Evolutionary conservation across 2,797 vertebrate species (phyloP).

Genomic region (Phalanger gymnotis): DNA sequence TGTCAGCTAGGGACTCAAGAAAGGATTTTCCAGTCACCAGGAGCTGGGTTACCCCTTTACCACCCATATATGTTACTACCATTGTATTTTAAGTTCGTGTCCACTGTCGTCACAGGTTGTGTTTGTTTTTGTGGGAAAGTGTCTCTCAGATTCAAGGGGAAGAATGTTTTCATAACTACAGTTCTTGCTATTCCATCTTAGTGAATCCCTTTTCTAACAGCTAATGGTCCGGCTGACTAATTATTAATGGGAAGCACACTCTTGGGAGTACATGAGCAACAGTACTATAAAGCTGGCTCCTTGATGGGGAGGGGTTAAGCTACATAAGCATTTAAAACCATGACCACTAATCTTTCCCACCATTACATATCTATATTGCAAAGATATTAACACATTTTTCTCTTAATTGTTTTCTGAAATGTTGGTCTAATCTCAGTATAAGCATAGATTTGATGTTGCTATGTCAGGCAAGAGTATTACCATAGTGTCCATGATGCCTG

Average conservation of each 20-base stretch:
- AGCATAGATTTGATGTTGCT: slow-evolving; percentile 54
- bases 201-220: background rate
- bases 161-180: background rate
- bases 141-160: background rate
- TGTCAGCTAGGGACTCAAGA: background rate
- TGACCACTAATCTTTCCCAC: slow-evolving; percentile 41
- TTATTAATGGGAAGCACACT: background rate
- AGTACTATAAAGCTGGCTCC: background rate
- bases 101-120: background rate
- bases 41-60: background rate
- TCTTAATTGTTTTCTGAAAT: slow-evolving; percentile 60
- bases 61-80: background rate
- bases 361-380: slow-evolving; percentile 39
- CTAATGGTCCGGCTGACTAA: background rate
- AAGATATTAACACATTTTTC: slow-evolving; percentile 65
- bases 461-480: slow-evolving; percentile 53
- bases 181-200: background rate
- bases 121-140: background rate
- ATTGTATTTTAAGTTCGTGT: background rate
- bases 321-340: slow-evolving; percentile 40
- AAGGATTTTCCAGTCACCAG: background rate
- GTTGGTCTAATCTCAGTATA: slow-evolving; percentile 61
- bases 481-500: background rate
- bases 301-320: background rate
- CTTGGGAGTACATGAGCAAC: background rate